phyloP scores from a whole-genome alignment of 2,113 vertebrate genomes.

The Actinemys pallida region DNA sequence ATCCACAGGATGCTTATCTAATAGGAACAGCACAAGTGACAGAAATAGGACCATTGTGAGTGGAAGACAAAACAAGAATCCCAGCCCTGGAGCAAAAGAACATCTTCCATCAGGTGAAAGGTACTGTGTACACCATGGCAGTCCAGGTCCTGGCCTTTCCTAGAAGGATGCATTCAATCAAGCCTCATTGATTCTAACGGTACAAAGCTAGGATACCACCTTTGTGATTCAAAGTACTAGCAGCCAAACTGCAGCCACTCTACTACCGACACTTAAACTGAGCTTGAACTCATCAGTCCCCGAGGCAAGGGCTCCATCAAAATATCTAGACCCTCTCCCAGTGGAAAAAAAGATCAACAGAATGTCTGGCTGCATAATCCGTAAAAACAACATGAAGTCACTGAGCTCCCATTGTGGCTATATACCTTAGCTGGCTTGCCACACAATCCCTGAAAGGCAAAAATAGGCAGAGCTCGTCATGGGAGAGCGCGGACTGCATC shows the following conservation, averaged over 20 bases:
- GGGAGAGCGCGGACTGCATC: no score
- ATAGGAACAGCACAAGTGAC: neutral
- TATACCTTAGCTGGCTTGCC: no score
- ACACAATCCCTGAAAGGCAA: neutral
- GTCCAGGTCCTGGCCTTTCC: neutral
- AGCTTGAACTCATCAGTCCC: neutral
- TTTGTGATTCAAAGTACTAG: neutral
- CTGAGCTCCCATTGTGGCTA: neutral
- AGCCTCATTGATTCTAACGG: neutral
- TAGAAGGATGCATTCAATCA: neutral
- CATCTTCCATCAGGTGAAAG: neutral
- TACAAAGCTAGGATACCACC: neutral
- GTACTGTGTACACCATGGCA: neutral
- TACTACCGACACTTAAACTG: neutral
- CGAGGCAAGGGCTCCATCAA: neutral
- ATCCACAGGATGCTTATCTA: neutral
- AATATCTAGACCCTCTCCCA: neutral
- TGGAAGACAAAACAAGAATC: neutral
- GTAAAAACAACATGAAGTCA: neutral
- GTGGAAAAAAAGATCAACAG: neutral
- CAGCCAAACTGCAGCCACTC: fast-evolving
- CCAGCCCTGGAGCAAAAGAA: neutral
- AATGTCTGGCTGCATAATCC: neutral
- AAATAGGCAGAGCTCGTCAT: neutral
- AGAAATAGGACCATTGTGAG: neutral